A percentile compares a stretch with the other conserved stretches of the same genome.
Conservation (phyloP, 2,888 invertebrate species). For the Portevinia maculata region DNA sequence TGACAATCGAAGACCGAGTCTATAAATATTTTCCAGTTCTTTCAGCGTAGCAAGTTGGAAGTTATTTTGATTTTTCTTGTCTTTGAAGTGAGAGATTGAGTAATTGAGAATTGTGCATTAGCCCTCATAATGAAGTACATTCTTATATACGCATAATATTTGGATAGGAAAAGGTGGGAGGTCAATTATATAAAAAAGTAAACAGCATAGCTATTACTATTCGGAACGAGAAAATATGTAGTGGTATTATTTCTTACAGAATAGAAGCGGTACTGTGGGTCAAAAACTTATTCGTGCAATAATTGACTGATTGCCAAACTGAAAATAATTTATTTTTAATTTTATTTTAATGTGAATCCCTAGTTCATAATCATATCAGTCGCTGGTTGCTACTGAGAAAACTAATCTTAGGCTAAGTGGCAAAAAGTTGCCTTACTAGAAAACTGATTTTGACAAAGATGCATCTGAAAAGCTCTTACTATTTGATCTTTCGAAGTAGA, state of each 20-base stretch:
- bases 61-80: slow-evolving; percentile 1
- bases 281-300: neutral
- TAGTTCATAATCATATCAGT: too few species aligned
- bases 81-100: slow-evolving; percentile 15
- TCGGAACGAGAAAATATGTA: slow-evolving; percentile 16
- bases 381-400: too few species aligned
- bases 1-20: slow-evolving; percentile 41
- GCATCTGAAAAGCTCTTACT: too few species aligned
- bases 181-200: slow-evolving; percentile 18
- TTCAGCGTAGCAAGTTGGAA: neutral
- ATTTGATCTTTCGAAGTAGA: too few species aligned
- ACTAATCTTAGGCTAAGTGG: too few species aligned
- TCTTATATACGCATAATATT: neutral
- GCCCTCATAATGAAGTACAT: neutral
- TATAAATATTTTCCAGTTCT: slow-evolving; percentile 37
- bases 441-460: too few species aligned
- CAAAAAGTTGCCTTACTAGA: too few species aligned
- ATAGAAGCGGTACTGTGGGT: neutral
- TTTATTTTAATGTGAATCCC: too few species aligned
- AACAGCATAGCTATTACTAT: slow-evolving; percentile 14
- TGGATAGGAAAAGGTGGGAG: neutral
- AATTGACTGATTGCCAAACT: neutral
- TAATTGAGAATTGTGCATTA: neutral
- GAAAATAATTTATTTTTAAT: too few species aligned
- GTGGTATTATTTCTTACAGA: neutral